Evolutionary conservation across 2,888 invertebrate species (phyloP).

Genomic region (Andrena camellia): DNA sequence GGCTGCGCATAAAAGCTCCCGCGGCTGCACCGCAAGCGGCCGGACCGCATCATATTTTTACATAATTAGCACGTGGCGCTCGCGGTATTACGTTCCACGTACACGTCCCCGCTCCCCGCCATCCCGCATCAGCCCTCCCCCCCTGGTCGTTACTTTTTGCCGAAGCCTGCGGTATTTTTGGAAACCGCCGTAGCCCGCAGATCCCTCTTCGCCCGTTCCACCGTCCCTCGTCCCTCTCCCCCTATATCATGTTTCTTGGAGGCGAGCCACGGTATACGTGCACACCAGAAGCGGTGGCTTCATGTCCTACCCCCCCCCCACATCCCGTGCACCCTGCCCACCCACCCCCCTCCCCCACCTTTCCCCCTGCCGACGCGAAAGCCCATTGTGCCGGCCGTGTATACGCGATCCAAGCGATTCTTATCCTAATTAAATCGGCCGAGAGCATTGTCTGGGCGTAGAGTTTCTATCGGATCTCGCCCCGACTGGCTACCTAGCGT

Average conservation of each 20-base stretch:
- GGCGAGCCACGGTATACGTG: slow-evolving; percentile 79
- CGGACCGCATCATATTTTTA: slow-evolving; percentile 84
- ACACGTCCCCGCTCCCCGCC: neutral
- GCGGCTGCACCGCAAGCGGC: slow-evolving; percentile 77
- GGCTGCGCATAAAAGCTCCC: slow-evolving; percentile 75
- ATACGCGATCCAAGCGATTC: slow-evolving; percentile 79
- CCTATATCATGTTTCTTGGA: slow-evolving; percentile 84
- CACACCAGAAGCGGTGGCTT: slow-evolving; percentile 66
- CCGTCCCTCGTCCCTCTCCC: slow-evolving; percentile 53
- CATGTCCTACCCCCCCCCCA: slow-evolving; percentile 24
- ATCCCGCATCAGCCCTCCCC: neutral
- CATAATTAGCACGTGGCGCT: slow-evolving; percentile 84
- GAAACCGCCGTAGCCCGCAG: slow-evolving; percentile 80
- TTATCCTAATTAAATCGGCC: slow-evolving; percentile 83
- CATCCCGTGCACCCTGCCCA: neutral
- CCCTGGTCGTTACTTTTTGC: slow-evolving; percentile 77
- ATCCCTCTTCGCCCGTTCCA: slow-evolving; percentile 51
- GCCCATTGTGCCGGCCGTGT: slow-evolving; percentile 71
- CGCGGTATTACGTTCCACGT: slow-evolving; percentile 76
- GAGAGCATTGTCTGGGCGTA: slow-evolving; percentile 73
- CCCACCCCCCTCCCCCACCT: neutral
- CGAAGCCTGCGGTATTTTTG: slow-evolving; percentile 83
- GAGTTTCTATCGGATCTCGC: slow-evolving; percentile 73
- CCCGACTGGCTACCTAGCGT: slow-evolving; percentile 60
- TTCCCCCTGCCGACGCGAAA: slow-evolving; percentile 48